Evolutionary conservation across 2,888 invertebrate genomes (phyloP).

Genomic region (Tenthredo notha): DNA sequence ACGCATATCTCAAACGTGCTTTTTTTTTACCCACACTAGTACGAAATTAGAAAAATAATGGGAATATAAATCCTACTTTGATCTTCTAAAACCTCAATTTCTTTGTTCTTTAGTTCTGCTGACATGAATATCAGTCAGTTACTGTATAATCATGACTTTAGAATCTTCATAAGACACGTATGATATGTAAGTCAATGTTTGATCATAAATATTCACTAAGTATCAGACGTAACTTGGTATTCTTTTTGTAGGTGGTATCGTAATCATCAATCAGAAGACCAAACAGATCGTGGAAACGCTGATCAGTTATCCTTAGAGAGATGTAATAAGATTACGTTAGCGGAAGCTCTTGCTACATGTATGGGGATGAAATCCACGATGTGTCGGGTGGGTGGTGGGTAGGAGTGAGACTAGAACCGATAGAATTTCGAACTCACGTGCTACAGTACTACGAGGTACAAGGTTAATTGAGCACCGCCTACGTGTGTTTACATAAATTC

Average conservation of each 20-base stretch:
- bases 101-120: no score
- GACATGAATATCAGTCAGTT: no score
- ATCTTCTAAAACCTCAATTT: no score
- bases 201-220: neutral
- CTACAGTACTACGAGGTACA: neutral
- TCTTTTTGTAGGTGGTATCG: neutral
- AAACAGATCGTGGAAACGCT: slow-evolving; percentile 19
- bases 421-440: neutral
- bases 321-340: slow-evolving; percentile 8
- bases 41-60: neutral
- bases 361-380: neutral
- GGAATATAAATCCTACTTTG: no score
- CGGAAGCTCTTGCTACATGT: neutral
- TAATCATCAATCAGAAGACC: slow-evolving; percentile 19
- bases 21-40: neutral
- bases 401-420: neutral
- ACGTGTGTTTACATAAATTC: slow-evolving; percentile 37
- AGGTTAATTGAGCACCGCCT: slow-evolving; percentile 41
- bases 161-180: neutral
- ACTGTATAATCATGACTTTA: no score
- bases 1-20: neutral
- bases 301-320: slow-evolving; percentile 39
- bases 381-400: no score
- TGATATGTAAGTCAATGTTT: neutral
- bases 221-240: neutral